Conservation (phyloP, 2,797 vertebrate species). For the Aldrovandia affinis region DNA sequence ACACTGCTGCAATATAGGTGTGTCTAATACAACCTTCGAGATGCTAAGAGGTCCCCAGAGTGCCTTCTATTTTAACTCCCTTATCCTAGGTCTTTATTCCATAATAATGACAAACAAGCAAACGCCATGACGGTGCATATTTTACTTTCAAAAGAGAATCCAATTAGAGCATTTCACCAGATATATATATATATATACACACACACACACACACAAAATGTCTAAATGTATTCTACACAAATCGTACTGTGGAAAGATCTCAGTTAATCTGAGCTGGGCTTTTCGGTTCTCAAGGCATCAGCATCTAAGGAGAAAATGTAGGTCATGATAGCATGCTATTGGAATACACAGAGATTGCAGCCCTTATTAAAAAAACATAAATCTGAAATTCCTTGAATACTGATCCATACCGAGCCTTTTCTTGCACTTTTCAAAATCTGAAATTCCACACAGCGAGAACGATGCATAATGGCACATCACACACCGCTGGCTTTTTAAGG, state of each 20-base stretch:
- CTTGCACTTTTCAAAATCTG: constrained; percentile 48
- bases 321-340: constrained; percentile 71
- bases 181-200: neutral
- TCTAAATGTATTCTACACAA: constrained; percentile 28
- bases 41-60: neutral
- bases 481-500: neutral
- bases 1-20: neutral
- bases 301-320: constrained; percentile 68
- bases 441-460: constrained; percentile 44
- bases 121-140: constrained; percentile 50
- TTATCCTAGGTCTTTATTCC: neutral
- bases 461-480: constrained; percentile 28
- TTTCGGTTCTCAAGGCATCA: constrained; percentile 67
- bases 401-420: constrained; percentile 38
- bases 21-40: neutral
- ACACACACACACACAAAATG: no score
- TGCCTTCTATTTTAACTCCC: neutral
- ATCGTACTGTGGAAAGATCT: constrained; percentile 44
- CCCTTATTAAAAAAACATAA: constrained; percentile 75
- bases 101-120: constrained; percentile 31
- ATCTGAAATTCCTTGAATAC: constrained; percentile 57
- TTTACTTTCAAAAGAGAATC: constrained; percentile 9
- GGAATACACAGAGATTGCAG: constrained; percentile 70
- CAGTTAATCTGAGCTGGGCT: constrained; percentile 49
- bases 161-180: neutral